Evolutionary conservation across 2,113 vertebrate genomes (phyloP), one percentile per base, ranked within the genome.

Genomic region (Dicentrarchus labrax): DNA sequence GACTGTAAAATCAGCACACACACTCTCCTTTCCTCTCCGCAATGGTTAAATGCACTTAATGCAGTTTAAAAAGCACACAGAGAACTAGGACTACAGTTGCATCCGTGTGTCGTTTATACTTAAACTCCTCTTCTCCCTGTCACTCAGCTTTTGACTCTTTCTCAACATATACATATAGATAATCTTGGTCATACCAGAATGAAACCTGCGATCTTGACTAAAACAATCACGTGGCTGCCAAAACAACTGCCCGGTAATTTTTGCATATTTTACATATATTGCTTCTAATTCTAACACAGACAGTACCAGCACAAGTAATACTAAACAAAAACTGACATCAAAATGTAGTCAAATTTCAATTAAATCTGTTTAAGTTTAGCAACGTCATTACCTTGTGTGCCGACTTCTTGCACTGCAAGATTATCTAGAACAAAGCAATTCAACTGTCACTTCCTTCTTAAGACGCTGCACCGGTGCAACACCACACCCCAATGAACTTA

Each of bases 401-500:
- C 36, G 30, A 85, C 84, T 90, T 84, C 78, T 79, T 72, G 83
- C 75, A 59, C 79, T 62, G 61, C 60, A 81, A 84, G 69, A 78
- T 38, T 60, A 74, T 71, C 64, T 51, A 64, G 9, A 90, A 71
- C 64, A 51, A 79, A 66, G 82, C 77, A 19, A 72, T 66, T 78
- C 47, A 77, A 85, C 71, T 86, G 86, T 82, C 77, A 88, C 86
- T 91, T 89, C 90, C 86, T 82, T 48, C 68, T 85, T 22, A 76
- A 85, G 65, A 56, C 2, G 3, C 59, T 82, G 81, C 77, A 84
- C 76, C 60, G 36, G 43, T 82, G 17, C 62, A 54, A 78, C 76
- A 74, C 89, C 91, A 87, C 92, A 93, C 89, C 83, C 88, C 41
- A n/a, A 51, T 78, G 62, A 87, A 80, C 84, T 87, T 78, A 93